A percentile compares a stretch with the other conserved stretches of the same genome.
Conservation (phyloP, 2,888 invertebrate species). For the Drosophila mimetica region DNA sequence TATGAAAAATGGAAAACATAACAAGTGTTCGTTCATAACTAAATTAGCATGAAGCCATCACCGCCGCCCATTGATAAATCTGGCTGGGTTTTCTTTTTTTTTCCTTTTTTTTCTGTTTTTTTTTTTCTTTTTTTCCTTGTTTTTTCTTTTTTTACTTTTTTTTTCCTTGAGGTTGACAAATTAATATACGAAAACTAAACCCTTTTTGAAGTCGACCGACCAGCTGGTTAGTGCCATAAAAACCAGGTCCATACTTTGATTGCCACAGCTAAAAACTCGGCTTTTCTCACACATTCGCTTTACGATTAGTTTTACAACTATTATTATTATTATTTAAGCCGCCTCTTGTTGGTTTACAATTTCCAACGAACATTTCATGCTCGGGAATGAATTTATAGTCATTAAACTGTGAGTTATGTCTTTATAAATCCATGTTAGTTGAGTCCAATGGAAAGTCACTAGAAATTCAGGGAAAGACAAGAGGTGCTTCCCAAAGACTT, state of each 20-base stretch:
- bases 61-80: conserved; percentile 37
- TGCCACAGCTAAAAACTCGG: conserved; percentile 25
- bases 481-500: not conserved
- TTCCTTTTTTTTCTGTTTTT: not conserved
- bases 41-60: conserved; percentile 45
- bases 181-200: conserved; percentile 63
- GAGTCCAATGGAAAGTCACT: conserved; percentile 12
- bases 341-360: conserved; percentile 54
- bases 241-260: conserved; percentile 67
- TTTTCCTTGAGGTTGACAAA: conserved; percentile 67
- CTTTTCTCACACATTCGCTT: conserved; percentile 41
- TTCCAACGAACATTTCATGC: conserved; percentile 58
- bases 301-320: conserved; percentile 38
- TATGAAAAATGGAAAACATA: conserved; percentile 2
- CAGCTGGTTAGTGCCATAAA: conserved; percentile 62
- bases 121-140: not conserved
- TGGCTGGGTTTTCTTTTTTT: not conserved
- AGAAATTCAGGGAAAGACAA: conserved; percentile 2
- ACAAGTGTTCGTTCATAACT: conserved; percentile 48
- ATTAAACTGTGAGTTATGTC: conserved; percentile 61
- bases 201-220: conserved; percentile 67
- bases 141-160: not conserved
- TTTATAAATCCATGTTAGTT: conserved; percentile 33
- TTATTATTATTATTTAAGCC: conserved; percentile 23
- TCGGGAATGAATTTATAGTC: conserved; percentile 53